phyloP scores from a whole-genome alignment of 30 jellyfish, hydroid and myxozoan genomes.

The Pelagia noctiluca region DNA sequence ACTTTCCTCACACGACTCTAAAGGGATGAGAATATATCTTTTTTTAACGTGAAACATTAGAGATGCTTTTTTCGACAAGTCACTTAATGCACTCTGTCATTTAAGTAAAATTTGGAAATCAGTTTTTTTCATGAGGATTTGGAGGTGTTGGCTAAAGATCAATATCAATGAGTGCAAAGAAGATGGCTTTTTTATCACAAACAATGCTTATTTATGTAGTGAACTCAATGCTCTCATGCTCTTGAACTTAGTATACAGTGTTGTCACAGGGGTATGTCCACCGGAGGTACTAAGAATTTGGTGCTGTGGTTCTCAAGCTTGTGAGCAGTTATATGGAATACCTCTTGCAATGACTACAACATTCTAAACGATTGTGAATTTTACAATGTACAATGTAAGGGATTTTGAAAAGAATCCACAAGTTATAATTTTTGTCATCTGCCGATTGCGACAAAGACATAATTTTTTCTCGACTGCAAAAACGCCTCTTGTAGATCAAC shows the following conservation, averaged over 20 bases:
- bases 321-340: slow-evolving; percentile 4
- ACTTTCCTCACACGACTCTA: background rate
- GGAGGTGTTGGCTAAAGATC: slow-evolving; percentile 20
- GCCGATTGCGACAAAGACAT: background rate
- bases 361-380: background rate
- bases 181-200: background rate
- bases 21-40: background rate
- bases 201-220: slow-evolving; percentile 6
- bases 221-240: slow-evolving; percentile 1
- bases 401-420: background rate
- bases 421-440: background rate
- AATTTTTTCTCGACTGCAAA: background rate
- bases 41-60: background rate
- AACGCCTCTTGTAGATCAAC: background rate
- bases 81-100: background rate
- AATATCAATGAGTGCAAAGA: background rate
- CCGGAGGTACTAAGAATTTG: background rate
- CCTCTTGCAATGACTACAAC: slow-evolving; percentile 1
- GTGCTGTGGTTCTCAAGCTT: slow-evolving; percentile 7
- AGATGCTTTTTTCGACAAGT: slow-evolving; percentile 3
- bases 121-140: background rate
- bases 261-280: background rate
- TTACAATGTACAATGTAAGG: background rate
- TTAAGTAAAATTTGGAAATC: background rate
- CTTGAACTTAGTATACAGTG: background rate